Percentiles rank a stretch among this genome's conserved stretches.
These are phyloP conservation scores for Amphipyra tragopoginis DNA, from an alignment of 2,888 invertebrate species.

Conservation along the genomic window DNA sequence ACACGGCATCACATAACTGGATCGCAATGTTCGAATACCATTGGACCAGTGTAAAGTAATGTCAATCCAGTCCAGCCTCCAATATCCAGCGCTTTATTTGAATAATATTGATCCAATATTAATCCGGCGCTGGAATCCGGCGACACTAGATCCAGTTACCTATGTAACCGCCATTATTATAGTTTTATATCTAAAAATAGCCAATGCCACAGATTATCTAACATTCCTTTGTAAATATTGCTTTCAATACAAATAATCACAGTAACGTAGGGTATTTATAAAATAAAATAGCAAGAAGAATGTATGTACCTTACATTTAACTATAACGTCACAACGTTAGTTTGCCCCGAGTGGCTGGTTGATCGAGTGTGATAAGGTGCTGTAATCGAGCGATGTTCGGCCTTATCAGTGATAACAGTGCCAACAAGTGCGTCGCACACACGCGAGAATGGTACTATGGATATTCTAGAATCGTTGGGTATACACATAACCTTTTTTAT, in stretches of 20 bases:
- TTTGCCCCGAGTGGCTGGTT: slow-evolving; percentile 62
- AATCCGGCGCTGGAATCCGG: too few relatives aligned
- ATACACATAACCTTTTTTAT: slow-evolving; percentile 50
- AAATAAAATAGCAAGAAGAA: slow-evolving; percentile 5
- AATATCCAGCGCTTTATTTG: too few relatives aligned
- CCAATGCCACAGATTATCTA: background rate
- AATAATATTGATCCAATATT: too few relatives aligned
- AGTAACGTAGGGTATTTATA: slow-evolving; percentile 20
- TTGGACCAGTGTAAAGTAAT: too few relatives aligned
- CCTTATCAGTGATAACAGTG: slow-evolving; percentile 85
- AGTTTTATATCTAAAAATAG: too few relatives aligned
- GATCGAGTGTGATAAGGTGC: slow-evolving; percentile 81
- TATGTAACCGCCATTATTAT: too few relatives aligned
- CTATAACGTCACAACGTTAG: slow-evolving; percentile 34
- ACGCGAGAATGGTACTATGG: slow-evolving; percentile 73
- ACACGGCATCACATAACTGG: too few relatives aligned
- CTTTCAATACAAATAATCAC: background rate
- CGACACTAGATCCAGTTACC: too few relatives aligned
- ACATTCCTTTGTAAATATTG: background rate
- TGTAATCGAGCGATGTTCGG: slow-evolving; percentile 85
- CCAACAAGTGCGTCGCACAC: slow-evolving; percentile 78
- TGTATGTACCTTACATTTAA: slow-evolving; percentile 22
- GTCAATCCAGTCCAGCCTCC: too few relatives aligned
- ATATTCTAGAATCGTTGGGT: slow-evolving; percentile 76
- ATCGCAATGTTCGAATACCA: too few relatives aligned